Base-by-base conservation (phyloP, 2,888 invertebrate species). In the Eubasilissa splendida region DNA sequence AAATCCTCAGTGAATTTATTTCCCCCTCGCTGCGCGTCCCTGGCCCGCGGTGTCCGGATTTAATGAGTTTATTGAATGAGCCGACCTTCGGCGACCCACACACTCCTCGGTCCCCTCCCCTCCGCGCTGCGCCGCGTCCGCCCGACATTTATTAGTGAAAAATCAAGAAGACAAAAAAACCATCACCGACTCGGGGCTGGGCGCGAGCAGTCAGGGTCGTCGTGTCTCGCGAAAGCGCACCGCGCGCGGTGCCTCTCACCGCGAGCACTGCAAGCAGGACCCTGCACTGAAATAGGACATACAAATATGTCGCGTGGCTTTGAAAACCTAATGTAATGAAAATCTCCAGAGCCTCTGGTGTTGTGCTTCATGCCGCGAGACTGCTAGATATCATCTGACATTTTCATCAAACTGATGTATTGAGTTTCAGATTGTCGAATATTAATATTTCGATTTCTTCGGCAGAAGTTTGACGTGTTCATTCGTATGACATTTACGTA, bases 41-140 rank as follows among this genome's bases (percentile, higher is more conserved):
- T 53, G 52, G 52, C 53, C 71, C 71, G 71, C 71, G 71, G 71
- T 71, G 31, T 71, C 71, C 54, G 71, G 42, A 74, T 74, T 74
- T 74, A 74, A 74, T 74, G 74, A 74, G 74, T 74, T 74, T 74
- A 74, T 74, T 74, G 74, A 74, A 74, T 74, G 74, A 59, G 50
- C 59, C 74, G 74, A 74, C 74, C 74, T 74, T 74, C 74, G 59
- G 74, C 59, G 74, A 59, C 59, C 74, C 74, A 74, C 74, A 74
- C 74, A 4, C 56, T 14, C 14, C 73, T 2, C 71, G 9, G n/a
- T 14, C 50, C 12, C 58, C 74, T 53, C 76, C 66, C 75, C 22
- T 73, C 59, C 65, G 31, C 78, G n/a, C 65, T 68, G 66, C 68
- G 33, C 53, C 54, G 58, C 74, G 70, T 0, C 22, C 22, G 22